These are phyloP conservation scores for Andrena haemorrhoa DNA, from an alignment of 2,888 invertebrate species.

Conservation along the genomic window DNA sequence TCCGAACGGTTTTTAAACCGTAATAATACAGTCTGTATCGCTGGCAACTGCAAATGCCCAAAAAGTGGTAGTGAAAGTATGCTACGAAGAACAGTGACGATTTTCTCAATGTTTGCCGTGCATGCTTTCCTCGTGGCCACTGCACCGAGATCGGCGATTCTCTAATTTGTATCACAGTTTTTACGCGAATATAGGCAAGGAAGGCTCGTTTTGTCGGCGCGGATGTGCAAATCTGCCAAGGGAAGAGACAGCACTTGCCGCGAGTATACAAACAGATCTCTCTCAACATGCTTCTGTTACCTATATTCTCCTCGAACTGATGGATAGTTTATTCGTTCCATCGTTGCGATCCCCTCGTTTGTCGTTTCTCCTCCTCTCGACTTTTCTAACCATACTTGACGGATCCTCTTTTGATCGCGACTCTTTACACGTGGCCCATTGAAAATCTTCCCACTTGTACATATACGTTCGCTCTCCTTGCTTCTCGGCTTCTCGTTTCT, in stretches of 20 bases:
- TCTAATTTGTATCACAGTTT: background rate
- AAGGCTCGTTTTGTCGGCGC: conserved; percentile 48
- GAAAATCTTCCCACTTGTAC: conserved; percentile 59
- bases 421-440: conserved; percentile 60
- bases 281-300: conserved; percentile 69
- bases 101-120: background rate
- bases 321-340: conserved; percentile 73
- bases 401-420: conserved; percentile 73
- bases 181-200: background rate
- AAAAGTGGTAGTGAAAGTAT: conserved; percentile 60
- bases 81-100: background rate
- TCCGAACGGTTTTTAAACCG: conserved; percentile 46
- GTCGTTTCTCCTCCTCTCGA: conserved; percentile 70
- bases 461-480: too few relatives aligned
- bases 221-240: conserved; percentile 63
- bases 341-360: conserved; percentile 64
- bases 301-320: conserved; percentile 71
- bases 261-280: conserved; percentile 67
- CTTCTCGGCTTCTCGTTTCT: conserved; percentile 69
- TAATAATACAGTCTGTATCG: conserved; percentile 78
- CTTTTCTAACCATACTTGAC: conserved; percentile 73
- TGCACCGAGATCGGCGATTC: background rate
- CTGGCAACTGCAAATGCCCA: conserved; percentile 77
- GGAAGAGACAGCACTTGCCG: conserved; percentile 70
- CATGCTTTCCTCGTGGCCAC: background rate